Percentiles rank a stretch among this genome's conserved stretches.
Conservation (phyloP, 2,797 vertebrate species). For the Phataginus tetradactyla region DNA sequence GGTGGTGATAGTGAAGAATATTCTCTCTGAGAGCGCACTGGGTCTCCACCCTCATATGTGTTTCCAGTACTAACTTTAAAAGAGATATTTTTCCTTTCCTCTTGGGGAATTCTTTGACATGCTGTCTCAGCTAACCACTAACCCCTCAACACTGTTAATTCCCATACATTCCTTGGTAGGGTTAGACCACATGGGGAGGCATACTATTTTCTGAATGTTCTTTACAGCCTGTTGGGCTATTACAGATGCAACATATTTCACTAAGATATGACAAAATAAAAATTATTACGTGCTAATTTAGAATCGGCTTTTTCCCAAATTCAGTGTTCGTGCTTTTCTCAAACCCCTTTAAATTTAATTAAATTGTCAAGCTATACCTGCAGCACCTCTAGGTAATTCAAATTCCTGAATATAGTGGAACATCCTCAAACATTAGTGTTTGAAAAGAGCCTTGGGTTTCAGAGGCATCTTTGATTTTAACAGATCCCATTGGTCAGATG, state of each 20-base stretch:
- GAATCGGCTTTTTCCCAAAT: neutral
- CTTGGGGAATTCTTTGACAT: neutral
- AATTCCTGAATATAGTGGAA: neutral
- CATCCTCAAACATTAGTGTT: neutral
- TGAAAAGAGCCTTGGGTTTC: neutral
- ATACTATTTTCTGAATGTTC: neutral
- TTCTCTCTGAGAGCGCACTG: neutral
- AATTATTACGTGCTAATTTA: neutral
- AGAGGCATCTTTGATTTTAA: neutral
- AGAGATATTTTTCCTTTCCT: neutral
- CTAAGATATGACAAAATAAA: neutral
- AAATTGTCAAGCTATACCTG: neutral
- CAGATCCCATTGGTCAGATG: neutral
- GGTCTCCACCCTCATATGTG: rapidly evolving
- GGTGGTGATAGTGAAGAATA: neutral
- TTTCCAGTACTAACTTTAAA: neutral
- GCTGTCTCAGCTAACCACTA: neutral
- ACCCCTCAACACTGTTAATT: neutral
- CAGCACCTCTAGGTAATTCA: neutral
- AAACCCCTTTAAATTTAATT: neutral
- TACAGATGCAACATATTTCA: neutral
- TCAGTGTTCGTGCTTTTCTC: neutral
- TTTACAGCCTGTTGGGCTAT: neutral
- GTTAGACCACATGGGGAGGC: neutral
- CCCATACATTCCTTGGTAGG: neutral